Conservation (phyloP, 2,113 vertebrate species). For the Myrmophylax atrothorax region DNA sequence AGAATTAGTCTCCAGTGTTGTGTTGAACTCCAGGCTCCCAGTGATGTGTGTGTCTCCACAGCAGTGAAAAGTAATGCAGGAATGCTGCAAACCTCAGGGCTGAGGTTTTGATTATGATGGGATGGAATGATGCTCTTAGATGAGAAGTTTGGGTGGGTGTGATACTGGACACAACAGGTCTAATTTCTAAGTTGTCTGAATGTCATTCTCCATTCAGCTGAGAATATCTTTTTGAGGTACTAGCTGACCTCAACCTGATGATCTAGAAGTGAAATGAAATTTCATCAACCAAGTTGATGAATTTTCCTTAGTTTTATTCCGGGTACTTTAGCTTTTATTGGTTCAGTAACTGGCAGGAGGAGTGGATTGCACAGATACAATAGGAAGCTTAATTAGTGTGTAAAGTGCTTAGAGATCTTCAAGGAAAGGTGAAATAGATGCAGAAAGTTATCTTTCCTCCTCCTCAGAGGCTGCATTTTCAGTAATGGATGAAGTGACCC, state of each 20-base stretch:
- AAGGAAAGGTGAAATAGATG: constrained; percentile 20
- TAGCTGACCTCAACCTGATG: neutral
- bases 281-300: neutral
- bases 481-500: constrained; percentile 46
- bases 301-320: neutral
- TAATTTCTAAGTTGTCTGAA: neutral
- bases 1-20: accelerated
- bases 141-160: neutral
- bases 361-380: neutral
- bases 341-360: neutral
- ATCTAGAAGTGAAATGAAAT: neutral
- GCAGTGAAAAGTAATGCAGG: neutral
- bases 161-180: neutral
- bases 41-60: accelerated
- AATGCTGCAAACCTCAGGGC: neutral
- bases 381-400: constrained; percentile 36
- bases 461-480: constrained; percentile 22
- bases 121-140: neutral
- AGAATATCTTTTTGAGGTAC: neutral
- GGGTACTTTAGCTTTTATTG: neutral
- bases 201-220: accelerated
- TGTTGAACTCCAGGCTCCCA: neutral
- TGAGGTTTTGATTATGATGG: neutral
- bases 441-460: constrained; percentile 2
- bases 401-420: constrained; percentile 42